Percentiles rank a stretch among this genome's conserved stretches.
phyloP scores from a whole-genome alignment of 2,797 vertebrate species.

The Megaceryle alcyon region DNA sequence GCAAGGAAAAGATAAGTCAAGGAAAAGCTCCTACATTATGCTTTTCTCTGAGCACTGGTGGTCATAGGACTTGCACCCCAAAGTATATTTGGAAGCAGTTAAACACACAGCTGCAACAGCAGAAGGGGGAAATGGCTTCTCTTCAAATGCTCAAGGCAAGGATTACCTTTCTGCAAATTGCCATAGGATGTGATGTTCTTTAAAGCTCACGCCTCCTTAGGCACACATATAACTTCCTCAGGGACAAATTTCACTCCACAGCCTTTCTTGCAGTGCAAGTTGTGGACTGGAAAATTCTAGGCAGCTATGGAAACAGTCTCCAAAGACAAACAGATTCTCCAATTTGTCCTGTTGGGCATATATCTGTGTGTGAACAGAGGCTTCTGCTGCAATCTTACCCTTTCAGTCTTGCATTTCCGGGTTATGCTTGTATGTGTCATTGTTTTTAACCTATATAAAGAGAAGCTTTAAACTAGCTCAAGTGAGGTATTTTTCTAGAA shows the following conservation, averaged over 20 bases:
- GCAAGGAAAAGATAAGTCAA: neutral
- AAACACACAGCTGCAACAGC: neutral
- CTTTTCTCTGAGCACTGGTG: neutral
- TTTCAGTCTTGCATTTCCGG: constrained; percentile 3
- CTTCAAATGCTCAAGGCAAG: neutral
- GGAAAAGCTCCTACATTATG: neutral
- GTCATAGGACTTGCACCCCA: neutral
- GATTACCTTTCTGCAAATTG: constrained; percentile 5
- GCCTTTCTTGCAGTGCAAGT: neutral
- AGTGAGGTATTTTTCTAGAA: constrained; percentile 53
- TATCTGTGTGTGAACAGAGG: constrained; percentile 27
- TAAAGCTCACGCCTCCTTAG: neutral
- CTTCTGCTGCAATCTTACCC: neutral
- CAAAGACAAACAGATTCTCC: neutral
- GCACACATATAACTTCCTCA: neutral
- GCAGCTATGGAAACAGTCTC: neutral
- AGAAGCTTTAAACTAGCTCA: constrained; percentile 46
- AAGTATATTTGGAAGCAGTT: neutral
- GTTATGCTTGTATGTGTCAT: constrained; percentile 54
- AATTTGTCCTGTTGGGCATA: constrained; percentile 46
- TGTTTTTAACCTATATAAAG: constrained; percentile 61
- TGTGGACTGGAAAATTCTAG: neutral
- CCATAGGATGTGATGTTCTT: neutral
- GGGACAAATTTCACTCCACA: neutral
- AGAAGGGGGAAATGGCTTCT: neutral